Percentiles rank a stretch among this genome's conserved stretches.
Evolutionary conservation across 2,888 invertebrate species (phyloP).

Genomic region (Lasius fuliginosus): DNA sequence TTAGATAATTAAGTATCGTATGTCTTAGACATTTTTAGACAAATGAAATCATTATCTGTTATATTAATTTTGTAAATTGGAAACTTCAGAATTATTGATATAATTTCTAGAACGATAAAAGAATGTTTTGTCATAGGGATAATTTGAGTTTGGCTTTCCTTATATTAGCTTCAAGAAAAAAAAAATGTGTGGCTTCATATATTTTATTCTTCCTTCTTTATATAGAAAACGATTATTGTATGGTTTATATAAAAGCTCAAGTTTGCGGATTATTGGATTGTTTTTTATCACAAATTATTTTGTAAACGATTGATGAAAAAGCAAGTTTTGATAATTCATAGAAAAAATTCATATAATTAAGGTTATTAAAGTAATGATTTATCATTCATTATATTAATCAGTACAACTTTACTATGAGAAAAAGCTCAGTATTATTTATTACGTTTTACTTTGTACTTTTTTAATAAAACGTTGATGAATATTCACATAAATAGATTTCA

Average conservation of each 20-base stretch:
- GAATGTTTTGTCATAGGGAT: neutral
- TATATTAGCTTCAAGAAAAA: neutral
- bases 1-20: neutral
- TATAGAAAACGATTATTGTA: neutral
- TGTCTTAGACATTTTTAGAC: neutral
- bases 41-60: neutral
- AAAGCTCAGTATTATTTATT: slow-evolving; percentile 53
- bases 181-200: neutral
- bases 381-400: neutral
- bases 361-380: neutral
- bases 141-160: neutral
- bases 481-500: neutral
- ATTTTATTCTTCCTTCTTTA: neutral
- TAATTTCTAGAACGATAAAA: neutral
- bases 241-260: neutral
- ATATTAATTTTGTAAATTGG: neutral
- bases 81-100: neutral
- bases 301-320: neutral
- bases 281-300: neutral
- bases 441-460: slow-evolving; percentile 66
- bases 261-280: neutral
- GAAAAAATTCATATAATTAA: neutral
- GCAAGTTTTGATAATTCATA: neutral
- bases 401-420: slow-evolving; percentile 22
- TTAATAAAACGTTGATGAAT: slow-evolving; percentile 66